Base-by-base conservation (phyloP, 2,888 invertebrate species). In the Andrena haemorrhoa region DNA sequence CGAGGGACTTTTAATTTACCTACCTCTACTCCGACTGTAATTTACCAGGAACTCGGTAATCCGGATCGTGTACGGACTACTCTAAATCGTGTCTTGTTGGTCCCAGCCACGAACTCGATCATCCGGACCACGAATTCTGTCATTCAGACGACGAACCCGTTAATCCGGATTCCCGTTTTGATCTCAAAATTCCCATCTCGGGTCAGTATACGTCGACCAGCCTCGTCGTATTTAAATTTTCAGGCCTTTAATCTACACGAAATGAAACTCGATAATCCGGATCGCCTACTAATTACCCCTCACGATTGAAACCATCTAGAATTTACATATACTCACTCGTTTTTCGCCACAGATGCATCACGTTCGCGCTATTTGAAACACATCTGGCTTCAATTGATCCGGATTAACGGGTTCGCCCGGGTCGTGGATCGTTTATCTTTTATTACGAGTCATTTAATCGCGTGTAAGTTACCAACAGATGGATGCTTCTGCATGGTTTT, bases 401-500 rank as follows among this genome's bases (percentile, higher is more conserved):
- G 26, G 51, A 71, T 79, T 61, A 47, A 60, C 53, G 47, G 53
- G 58, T 26, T 26, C 10, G 12, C n/a, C 16, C 5, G 4, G 16
- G 1, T 16, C 31, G 31, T 12, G 31, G 58, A 29, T 29, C 16
- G 58, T 66, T 26, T n/a, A 20, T 66, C 53, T 41, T 23, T 66
- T 61, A 49, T 16, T 69, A 66, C 7, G 20, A 35, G 64, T 71
- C 47, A 66, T 77, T 76, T 35, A 29, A 5, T 41, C 35, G 41
- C 31, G n/a, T 49, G 41, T 26, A 66, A 16, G 65, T 47, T 75
- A 12, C 31, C 12, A 64, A 7, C n/a, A 33, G 20, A 47, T 65
- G 77, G 16, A 60, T 77, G 77, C 73, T 77, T 66, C 29, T 64
- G 66, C 53, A 26, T 47, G 41, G 41, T 41, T 68, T 16, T 56